Evolutionary conservation across 2,113 vertebrate genomes (phyloP).

Genomic region (Holacanthus passer): DNA sequence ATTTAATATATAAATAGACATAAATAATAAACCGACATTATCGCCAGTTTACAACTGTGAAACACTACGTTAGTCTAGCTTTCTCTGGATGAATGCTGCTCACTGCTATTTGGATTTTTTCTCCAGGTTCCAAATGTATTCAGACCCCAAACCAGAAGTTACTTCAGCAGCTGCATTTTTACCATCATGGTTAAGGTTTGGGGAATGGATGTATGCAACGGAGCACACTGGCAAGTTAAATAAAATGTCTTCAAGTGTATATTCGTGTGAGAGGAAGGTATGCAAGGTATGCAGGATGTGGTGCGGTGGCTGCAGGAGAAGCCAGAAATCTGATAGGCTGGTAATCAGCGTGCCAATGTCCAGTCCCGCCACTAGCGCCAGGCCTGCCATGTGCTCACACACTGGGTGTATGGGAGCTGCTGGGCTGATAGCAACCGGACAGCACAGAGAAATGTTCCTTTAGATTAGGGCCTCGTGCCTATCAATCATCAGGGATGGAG

Average conservation of each 20-base stretch:
- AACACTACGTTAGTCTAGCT: not conserved
- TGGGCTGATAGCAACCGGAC: constrained; percentile 74
- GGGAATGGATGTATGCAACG: not conserved
- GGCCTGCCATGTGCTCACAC: constrained; percentile 65
- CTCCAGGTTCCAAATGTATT: not conserved
- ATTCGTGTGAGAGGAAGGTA: constrained; percentile 17
- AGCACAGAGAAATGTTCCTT: constrained; percentile 79
- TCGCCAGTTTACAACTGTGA: not conserved
- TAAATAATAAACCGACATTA: too few species aligned
- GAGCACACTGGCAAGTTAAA: not conserved
- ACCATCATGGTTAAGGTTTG: not conserved
- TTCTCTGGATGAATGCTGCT: not conserved
- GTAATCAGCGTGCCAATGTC: constrained; percentile 73
- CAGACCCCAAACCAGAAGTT: not conserved
- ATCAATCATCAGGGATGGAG: constrained; percentile 76
- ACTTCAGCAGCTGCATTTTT: not conserved
- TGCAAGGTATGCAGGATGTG: constrained; percentile 49
- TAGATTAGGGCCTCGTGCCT: constrained; percentile 77
- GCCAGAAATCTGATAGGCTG: constrained; percentile 75
- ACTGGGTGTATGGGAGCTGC: constrained; percentile 67
- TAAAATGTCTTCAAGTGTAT: not conserved
- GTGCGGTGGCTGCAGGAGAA: constrained; percentile 57
- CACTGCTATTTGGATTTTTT: not conserved
- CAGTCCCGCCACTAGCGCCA: constrained; percentile 30
- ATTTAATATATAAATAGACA: too few species aligned